Evolutionary conservation across 2,888 invertebrate genomes (phyloP), one percentile per base, ranked within the genome.

Genomic region (Amphipoea oculea): DNA sequence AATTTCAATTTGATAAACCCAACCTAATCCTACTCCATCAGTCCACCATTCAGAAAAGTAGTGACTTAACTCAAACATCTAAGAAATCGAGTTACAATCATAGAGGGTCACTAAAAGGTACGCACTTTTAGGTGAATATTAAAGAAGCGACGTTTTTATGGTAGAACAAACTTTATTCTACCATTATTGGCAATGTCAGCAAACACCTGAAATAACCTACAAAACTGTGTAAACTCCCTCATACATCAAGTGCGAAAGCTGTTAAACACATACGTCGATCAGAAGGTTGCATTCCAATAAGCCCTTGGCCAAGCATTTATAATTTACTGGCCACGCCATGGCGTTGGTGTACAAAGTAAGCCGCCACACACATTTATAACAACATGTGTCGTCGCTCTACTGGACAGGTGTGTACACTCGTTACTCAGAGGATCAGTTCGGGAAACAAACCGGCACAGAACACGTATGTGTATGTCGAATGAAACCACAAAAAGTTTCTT

Each of bases 331-430:
- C 57, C 66, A 75, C 72, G 76, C 63, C 73, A 79, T 69, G 74
- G 63, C 51, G 45, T 62, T 63, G n/a, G 70, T 68, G 70, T 62
- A 83, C 74, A 79, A 79, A 85, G 73, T 65, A 69, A 77, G 70
- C 66, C 79, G 29, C 57, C 57, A 75, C 66, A 76, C 70, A 77
- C 81, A 81, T 81, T 78, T 78, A 77, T 78, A 77, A 81, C 76
- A 76, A 70, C 69, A 51, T 75, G 51, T 79, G 67, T 73, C 72
- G 74, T 72, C 72, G 65, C 62, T 65, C 11, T 57, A 45, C 69
- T 63, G 40, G 80, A 73, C 85, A 83, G 73, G 85, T 85, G 75
- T 75, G 79, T 78, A 85, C 73, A 85, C 70, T 83, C 75, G 67
- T 85, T 81, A 81, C 83, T 83, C 79, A 80, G 77, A 75, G 74